These are phyloP conservation scores for Bradypodion pumilum DNA, from an alignment of 2,797 vertebrate genomes.

Conservation along the genomic window DNA sequence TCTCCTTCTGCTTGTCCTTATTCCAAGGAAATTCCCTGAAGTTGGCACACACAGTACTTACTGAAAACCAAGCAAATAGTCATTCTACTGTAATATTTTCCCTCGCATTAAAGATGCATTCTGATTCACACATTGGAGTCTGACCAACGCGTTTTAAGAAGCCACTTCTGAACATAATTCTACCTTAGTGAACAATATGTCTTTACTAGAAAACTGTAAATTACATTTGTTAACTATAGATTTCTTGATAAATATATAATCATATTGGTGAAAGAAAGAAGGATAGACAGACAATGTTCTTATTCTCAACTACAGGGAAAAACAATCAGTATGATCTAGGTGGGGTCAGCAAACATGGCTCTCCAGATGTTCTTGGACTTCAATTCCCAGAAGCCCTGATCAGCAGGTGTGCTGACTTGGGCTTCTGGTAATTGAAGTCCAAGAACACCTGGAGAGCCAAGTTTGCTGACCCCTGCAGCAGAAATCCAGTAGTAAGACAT, in stretches of 20 bases:
- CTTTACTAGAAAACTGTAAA: background rate
- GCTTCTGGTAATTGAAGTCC: too few species aligned
- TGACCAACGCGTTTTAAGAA: conserved; percentile 36
- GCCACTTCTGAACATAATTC: background rate
- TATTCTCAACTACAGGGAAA: background rate
- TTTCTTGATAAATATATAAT: background rate
- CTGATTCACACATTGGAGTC: background rate
- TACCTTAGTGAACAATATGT: background rate
- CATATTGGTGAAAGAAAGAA: background rate
- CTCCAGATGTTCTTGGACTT: too few species aligned
- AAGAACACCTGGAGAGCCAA: too few species aligned
- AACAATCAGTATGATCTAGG: background rate
- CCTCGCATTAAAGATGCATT: conserved; percentile 47
- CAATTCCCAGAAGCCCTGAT: too few species aligned
- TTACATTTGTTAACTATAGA: background rate
- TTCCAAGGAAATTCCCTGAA: too few species aligned
- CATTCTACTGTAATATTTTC: conserved; percentile 41
- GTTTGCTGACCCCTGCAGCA: too few species aligned
- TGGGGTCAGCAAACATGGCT: too few species aligned
- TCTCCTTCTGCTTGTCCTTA: too few species aligned
- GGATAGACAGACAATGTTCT: background rate
- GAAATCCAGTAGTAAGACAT: too few species aligned
- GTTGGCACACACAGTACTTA: background rate
- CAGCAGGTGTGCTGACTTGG: too few species aligned
- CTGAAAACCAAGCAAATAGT: conserved; percentile 38